phyloP scores from a whole-genome alignment of 2,888 invertebrate species.

The Frankliniella intonsa region DNA sequence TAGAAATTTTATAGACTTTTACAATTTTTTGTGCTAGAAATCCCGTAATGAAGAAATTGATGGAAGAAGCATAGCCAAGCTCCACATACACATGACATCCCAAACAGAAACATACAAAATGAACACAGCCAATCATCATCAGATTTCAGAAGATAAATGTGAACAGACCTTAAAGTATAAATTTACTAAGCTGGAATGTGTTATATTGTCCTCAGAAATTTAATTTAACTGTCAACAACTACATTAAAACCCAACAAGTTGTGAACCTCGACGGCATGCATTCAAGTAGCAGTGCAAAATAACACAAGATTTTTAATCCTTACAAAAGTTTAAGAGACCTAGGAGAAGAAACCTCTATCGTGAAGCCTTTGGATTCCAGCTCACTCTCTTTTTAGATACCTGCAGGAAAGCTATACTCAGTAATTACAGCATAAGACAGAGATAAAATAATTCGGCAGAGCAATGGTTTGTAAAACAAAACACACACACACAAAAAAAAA shows the following conservation, averaged over 20 bases:
- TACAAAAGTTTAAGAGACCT: slow-evolving; percentile 12
- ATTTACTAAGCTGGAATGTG: background rate
- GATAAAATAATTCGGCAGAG: background rate
- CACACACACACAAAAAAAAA: background rate
- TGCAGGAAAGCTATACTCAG: background rate
- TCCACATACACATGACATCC: no score
- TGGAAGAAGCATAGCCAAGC: no score
- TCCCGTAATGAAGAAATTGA: no score
- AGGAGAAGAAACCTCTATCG: slow-evolving; percentile 13
- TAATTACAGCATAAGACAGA: background rate
- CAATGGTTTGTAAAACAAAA: background rate
- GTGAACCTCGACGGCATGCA: background rate
- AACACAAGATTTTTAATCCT: background rate
- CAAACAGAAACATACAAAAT: slow-evolving; percentile 8
- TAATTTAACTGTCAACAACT: background rate
- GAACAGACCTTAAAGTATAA: slow-evolving; percentile 28
- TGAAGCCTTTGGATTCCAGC: slow-evolving; percentile 4
- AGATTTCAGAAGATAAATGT: background rate
- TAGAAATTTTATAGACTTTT: no score
- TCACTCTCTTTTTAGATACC: slow-evolving; percentile 20
- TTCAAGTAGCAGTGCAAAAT: background rate
- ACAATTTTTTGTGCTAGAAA: no score
- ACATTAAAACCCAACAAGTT: background rate
- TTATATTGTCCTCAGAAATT: background rate
- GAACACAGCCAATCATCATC: background rate